Evolutionary conservation across 2,888 invertebrate species (phyloP), one percentile per base, ranked within the genome.

Genomic region (Ectemnius continuus): DNA sequence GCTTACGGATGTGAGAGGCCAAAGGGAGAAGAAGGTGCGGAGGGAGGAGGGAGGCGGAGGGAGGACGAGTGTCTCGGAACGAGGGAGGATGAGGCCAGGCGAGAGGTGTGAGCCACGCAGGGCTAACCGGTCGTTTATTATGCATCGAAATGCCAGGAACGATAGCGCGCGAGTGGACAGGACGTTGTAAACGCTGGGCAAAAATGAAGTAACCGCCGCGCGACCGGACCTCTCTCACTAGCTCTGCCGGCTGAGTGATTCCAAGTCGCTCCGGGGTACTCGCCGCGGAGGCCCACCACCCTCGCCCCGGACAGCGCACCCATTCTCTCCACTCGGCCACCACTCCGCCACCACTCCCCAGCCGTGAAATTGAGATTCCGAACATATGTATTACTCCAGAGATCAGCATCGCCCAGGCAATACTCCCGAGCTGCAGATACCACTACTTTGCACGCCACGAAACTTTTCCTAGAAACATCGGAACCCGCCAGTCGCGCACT

Each of bases 141-240:
- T 90, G 90, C 89, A 90, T 89, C 89, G 90, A 90, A 90, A 90
- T 90, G 89, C 89, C 89, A 88, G 86, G 84, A 85, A 88, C 85
- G 88, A 89, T 88, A 88, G 88, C 87, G 86, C 87, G 87, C 87
- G 89, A 89, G 88, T 89, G 88, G 89, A 90, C 89, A 87, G 87
- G 86, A 88, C 88, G 88, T 87, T 89, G 88, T 87, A 87, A 89
- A 88, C 86, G 85, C 78, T 85, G 83, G 77, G 84, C 85, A 87
- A 87, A 87, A 87, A 87, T 86, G 85, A 87, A 85, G 83, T 86
- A 87, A 86, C 86, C 83, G 83, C 85, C 85, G 82, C 64, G 81
- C 82, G 84, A 14, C 16, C 16, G 52, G 52, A 52, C 52, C 52
- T 16, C 16, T 16, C 52, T 36, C 52, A 14, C 52, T 52, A 52